Conservation (phyloP, 2,888 invertebrate species). For the Microctonus hyperodae region DNA sequence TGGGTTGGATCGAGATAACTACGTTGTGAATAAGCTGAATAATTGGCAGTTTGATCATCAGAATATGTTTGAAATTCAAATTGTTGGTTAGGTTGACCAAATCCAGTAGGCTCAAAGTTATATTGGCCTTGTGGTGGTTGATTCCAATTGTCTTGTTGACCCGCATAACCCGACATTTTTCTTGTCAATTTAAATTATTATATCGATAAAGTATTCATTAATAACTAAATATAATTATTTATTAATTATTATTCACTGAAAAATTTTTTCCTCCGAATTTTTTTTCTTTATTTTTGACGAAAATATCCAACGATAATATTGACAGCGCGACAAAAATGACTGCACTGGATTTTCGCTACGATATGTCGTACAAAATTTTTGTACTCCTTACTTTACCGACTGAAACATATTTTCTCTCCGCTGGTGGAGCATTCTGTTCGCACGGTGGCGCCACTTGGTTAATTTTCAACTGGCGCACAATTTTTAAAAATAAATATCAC, state of each 20-base stretch:
- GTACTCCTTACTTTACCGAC: slow-evolving; percentile 1
- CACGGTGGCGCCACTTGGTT: background rate
- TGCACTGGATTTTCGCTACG: background rate
- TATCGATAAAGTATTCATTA: no score
- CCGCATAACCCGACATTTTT: slow-evolving; percentile 57
- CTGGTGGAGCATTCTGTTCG: background rate
- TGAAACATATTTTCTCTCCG: background rate
- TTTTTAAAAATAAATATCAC: no score
- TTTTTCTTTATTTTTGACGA: no score
- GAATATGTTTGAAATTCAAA: slow-evolving; percentile 57
- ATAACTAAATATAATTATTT: background rate
- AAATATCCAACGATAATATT: slow-evolving; percentile 18
- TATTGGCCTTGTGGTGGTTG: slow-evolving; percentile 57
- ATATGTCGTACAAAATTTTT: background rate
- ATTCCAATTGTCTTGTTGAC: slow-evolving; percentile 55
- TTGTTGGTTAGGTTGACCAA: slow-evolving; percentile 64
- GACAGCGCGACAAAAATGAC: slow-evolving; percentile 38
- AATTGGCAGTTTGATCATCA: slow-evolving; percentile 52
- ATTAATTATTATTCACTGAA: background rate
- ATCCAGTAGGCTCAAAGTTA: slow-evolving; percentile 66
- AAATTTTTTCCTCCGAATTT: no score
- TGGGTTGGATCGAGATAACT: slow-evolving; percentile 55
- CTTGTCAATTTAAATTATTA: slow-evolving; percentile 6
- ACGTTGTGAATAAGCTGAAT: slow-evolving; percentile 50
- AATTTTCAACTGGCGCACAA: background rate